Evolutionary conservation across 1,140 invertebrate genomes (phyloP), one percentile per base, ranked within the genome.

Genomic region (Procambarus clarkii): DNA sequence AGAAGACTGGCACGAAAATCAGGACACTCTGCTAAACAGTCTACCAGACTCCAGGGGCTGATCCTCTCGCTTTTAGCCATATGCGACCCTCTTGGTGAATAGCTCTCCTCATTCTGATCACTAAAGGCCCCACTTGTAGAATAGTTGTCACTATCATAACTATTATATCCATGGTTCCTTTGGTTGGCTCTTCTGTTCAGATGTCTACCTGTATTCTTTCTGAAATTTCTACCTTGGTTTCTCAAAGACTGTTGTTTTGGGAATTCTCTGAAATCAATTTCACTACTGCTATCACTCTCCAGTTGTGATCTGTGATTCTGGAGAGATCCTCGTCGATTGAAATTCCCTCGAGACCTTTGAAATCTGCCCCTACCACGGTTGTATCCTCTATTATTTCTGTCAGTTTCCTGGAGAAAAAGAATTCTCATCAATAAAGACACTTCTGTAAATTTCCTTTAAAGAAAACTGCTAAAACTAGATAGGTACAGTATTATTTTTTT

Each of bases 1-100:
- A 79, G 86, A 46, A 88, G 76, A 64, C 44, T 60, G 50, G 77
- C 86, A 2, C 54, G 24, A 80, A 80, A 88, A 21, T n/a, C 34
- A 18, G 76, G 76, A 13, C 21, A 88, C 54, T 88, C 58, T 7
- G 76, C 44, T 24, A 88, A 76, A n/a, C 69, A 46, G 24, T 86
- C 83, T n/a, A 76, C 83, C 34, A 86, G 21, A 2, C n/a, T 3
- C 69, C 71, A 71, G 2, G 64, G 83, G 8, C 24, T 71, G 8
- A 86, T 54, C 50, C 50, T 21, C 50, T 64, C 21, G 18, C 15
- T 9, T 50, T 24, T 9, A 24, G 2, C 50, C 2, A 48, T 24
- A n/a, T 54, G 8, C 3, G 8, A 11, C 11, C 74, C 45, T 77
- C 24, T n/a, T 64, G 60, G 60, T 18, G 60, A 64, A 64, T 18